Percentiles rank a stretch among this genome's conserved stretches.
These are phyloP conservation scores for Dolomedes plantarius DNA, from an alignment of 2,888 invertebrate species.

Conservation along the genomic window DNA sequence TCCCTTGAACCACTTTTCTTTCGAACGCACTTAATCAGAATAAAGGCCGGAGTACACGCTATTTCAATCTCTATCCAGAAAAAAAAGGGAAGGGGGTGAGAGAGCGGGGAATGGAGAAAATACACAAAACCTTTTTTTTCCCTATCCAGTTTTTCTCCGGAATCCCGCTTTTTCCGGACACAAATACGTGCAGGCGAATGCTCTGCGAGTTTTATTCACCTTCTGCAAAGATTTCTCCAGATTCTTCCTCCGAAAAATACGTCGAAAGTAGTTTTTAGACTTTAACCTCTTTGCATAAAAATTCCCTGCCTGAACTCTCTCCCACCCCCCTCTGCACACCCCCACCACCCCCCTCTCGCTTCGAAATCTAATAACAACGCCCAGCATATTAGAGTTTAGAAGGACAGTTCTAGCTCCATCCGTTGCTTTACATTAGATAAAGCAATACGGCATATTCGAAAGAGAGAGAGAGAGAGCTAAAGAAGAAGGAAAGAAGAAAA, in stretches of 20 bases:
- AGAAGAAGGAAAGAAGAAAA: too few species aligned
- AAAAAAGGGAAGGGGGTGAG: neutral
- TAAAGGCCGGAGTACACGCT: neutral
- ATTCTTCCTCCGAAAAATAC: neutral
- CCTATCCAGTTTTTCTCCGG: neutral
- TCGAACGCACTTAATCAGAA: neutral
- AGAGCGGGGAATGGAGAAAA: neutral
- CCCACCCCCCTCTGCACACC: too few species aligned
- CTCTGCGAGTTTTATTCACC: conserved; percentile 57
- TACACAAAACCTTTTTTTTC: conserved; percentile 33
- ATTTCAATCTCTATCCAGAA: neutral
- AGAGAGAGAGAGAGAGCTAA: too few species aligned
- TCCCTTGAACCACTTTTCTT: neutral
- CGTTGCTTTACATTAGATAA: conserved; percentile 70
- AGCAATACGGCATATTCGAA: conserved; percentile 46
- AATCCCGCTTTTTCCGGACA: conserved; percentile 44
- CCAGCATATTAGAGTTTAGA: conserved; percentile 54
- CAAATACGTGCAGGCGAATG: conserved; percentile 63
- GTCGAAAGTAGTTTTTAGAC: conserved; percentile 62
- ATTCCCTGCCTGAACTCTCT: conserved; percentile 31
- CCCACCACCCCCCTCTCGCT: conserved; percentile 8
- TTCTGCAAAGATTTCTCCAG: conserved; percentile 42
- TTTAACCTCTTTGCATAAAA: conserved; percentile 71
- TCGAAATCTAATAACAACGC: conserved; percentile 63
- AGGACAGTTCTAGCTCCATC: conserved; percentile 33